phyloP scores from a whole-genome alignment of 2,797 vertebrate species.

The Lagorchestes hirsutus region DNA sequence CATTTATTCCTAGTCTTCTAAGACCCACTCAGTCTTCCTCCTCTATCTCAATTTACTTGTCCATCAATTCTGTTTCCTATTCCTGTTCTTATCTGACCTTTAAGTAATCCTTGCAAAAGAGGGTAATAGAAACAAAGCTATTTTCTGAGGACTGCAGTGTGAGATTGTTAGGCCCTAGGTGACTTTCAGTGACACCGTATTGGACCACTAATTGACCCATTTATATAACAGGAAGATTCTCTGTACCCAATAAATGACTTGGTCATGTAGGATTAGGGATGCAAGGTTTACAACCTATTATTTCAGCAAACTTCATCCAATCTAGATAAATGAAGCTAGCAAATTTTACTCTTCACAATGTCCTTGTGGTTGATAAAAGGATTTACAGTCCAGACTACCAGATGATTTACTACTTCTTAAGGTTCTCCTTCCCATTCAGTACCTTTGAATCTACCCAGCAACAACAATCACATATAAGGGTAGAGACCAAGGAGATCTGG shows the following conservation, averaged over 20 bases:
- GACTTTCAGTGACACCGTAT: not conserved
- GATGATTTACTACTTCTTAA: not conserved
- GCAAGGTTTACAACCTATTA: not conserved
- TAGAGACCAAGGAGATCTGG: no score
- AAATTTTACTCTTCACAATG: no score
- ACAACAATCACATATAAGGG: not conserved
- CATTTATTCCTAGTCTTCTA: no score
- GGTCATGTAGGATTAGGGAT: not conserved
- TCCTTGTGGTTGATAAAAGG: not conserved
- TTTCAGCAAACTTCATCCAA: not conserved
- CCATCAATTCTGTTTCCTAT: not conserved
- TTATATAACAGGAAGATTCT: not conserved
- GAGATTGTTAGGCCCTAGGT: not conserved
- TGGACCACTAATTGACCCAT: not conserved
- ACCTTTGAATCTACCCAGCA: not conserved
- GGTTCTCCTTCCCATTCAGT: not conserved
- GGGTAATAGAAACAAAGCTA: not conserved
- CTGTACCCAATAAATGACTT: not conserved
- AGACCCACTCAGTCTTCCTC: no score
- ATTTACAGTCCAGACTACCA: not conserved
- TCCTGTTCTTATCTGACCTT: not conserved
- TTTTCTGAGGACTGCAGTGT: not conserved
- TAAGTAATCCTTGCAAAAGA: not conserved
- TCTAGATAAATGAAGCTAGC: not conserved
- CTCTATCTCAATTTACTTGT: no score